These are phyloP conservation scores for Schizotus pectinicornis DNA, from an alignment of 2,888 invertebrate genomes.

Conservation along the genomic window DNA sequence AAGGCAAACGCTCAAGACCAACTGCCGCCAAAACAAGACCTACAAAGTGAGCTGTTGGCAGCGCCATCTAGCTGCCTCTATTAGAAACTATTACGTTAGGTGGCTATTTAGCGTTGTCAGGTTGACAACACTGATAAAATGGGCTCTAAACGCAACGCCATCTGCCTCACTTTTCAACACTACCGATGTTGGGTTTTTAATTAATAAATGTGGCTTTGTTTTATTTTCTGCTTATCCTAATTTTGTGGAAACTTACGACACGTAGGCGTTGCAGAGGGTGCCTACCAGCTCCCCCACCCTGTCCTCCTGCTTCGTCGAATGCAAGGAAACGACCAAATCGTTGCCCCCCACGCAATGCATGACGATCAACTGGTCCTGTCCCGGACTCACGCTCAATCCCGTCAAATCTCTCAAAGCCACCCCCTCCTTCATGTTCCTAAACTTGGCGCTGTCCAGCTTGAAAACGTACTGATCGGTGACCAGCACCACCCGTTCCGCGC, in stretches of 20 bases:
- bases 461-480: conserved; percentile 85
- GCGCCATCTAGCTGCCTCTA: too few species aligned
- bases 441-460: conserved; percentile 86
- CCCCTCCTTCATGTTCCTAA: conserved; percentile 85
- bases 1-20: too few species aligned
- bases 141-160: too few species aligned
- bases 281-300: conserved; percentile 89
- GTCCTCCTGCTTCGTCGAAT: conserved; percentile 65
- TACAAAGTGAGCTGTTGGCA: too few species aligned
- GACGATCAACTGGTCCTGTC: conserved; percentile 85
- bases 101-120: too few species aligned
- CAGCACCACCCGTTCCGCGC: conserved; percentile 85
- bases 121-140: too few species aligned
- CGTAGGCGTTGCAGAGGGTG: conserved; percentile 75
- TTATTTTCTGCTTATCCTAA: too few species aligned
- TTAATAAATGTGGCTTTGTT: too few species aligned
- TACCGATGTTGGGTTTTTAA: too few species aligned
- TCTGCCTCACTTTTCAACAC: too few species aligned
- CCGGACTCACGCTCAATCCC: conserved; percentile 84
- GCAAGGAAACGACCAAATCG: conserved; percentile 85
- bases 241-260: conserved; percentile 74
- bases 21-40: too few species aligned
- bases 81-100: too few species aligned
- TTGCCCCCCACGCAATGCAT: conserved; percentile 87
- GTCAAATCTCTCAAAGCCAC: conserved; percentile 64